Percentiles rank a stretch among this genome's conserved stretches.
phyloP scores from a whole-genome alignment of 1,140 invertebrate species.

The Drosophila persimilis region DNA sequence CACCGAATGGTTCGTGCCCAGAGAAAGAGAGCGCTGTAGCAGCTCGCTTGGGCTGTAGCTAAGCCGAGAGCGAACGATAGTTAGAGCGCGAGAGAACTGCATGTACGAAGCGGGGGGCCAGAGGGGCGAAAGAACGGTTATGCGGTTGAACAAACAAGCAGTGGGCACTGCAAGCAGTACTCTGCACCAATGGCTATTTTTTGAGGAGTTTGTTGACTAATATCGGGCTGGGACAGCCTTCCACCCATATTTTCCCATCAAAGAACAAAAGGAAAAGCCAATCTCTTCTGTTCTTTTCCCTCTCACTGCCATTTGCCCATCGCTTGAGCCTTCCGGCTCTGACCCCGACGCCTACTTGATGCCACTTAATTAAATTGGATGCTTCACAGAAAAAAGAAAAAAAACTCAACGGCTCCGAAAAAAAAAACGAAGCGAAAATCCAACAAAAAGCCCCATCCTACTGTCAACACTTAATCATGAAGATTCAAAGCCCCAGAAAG shows the following conservation, averaged over 20 bases:
- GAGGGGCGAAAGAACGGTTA: too few species aligned
- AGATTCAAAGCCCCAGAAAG: conserved; percentile 8
- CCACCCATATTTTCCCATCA: not conserved
- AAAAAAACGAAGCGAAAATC: conserved; percentile 16
- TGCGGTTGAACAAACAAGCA: too few species aligned
- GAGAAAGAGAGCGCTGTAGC: too few species aligned
- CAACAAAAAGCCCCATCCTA: conserved; percentile 17
- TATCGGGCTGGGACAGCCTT: not conserved
- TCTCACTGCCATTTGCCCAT: not conserved
- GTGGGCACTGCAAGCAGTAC: too few species aligned
- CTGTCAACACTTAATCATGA: conserved; percentile 67
- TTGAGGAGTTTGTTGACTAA: too few species aligned
- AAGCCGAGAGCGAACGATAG: too few species aligned
- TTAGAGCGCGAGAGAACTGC: too few species aligned
- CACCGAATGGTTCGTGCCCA: too few species aligned
- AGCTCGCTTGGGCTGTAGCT: too few species aligned
- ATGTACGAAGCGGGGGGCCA: too few species aligned
- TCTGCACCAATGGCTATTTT: too few species aligned
- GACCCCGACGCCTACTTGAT: conserved; percentile 23
- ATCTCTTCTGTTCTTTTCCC: conserved; percentile 1
- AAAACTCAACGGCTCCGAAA: conserved; percentile 2
- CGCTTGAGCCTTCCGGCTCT: conserved; percentile 25
- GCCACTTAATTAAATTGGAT: conserved; percentile 71
- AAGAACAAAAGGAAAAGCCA: not conserved
- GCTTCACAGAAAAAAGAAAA: conserved; percentile 27